Conservation (phyloP, 2,797 vertebrate genomes). For the Capromys pilorides region DNA sequence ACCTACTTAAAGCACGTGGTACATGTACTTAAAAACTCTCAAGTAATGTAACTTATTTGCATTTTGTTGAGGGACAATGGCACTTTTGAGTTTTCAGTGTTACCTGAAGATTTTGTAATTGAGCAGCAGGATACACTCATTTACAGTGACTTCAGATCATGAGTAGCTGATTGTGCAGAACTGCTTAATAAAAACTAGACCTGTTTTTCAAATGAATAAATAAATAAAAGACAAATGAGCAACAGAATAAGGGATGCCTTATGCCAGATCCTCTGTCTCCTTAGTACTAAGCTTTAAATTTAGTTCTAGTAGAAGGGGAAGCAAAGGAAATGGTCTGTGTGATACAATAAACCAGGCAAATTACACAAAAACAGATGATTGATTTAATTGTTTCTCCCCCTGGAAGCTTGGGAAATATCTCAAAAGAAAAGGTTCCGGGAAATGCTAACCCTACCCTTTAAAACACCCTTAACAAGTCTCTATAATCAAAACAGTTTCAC, state of each 20-base stretch:
- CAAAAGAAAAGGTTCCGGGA: background rate
- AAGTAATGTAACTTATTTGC: no score
- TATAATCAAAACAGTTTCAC: background rate
- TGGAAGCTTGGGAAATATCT: background rate
- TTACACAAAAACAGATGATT: background rate
- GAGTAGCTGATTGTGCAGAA: no score
- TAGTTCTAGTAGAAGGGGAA: background rate
- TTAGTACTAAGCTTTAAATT: background rate
- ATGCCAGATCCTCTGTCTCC: background rate
- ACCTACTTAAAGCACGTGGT: no score
- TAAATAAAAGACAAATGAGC: constrained; percentile 3
- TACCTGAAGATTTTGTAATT: constrained; percentile 82
- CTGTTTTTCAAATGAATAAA: no score
- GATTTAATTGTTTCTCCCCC: background rate
- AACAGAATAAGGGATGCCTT: background rate
- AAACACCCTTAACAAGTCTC: background rate
- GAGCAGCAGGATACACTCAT: no score
- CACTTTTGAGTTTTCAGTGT: constrained; percentile 77
- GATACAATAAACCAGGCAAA: background rate
- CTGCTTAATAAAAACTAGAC: no score
- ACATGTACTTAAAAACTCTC: no score
- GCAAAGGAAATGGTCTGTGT: background rate
- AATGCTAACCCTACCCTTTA: background rate
- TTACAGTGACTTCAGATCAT: no score
- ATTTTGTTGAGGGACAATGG: no score